phyloP scores from a whole-genome alignment of 1,140 invertebrate species.

The Theocolax elegans region DNA sequence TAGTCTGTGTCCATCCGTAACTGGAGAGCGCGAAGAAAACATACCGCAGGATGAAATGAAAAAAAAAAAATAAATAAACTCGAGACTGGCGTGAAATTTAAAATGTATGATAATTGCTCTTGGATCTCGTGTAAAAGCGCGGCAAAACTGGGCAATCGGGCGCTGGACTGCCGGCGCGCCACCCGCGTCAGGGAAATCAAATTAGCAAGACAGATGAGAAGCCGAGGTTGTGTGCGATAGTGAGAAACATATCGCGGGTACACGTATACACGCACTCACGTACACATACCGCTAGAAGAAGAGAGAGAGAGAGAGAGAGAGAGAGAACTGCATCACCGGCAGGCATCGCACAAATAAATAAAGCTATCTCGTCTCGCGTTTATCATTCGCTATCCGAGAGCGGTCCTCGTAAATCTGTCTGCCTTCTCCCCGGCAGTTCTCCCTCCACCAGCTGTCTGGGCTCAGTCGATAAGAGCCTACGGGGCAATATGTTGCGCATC shows the following conservation, averaged over 20 bases:
- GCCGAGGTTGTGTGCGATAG: conserved; percentile 23
- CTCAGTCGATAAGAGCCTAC: conserved; percentile 63
- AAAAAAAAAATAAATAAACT: not conserved
- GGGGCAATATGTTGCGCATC: conserved; percentile 58
- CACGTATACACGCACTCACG: not conserved
- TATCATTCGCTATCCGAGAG: conserved; percentile 67
- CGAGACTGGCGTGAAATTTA: conserved; percentile 9
- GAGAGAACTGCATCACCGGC: conserved; percentile 37
- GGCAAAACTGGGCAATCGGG: not conserved
- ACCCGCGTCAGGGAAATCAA: conserved; percentile 35
- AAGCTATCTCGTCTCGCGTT: conserved; percentile 67
- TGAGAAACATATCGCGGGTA: not conserved
- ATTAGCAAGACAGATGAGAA: conserved; percentile 40
- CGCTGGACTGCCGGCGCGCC: not conserved
- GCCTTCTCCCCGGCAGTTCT: conserved; percentile 42
- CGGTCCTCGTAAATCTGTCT: conserved; percentile 67
- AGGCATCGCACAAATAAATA: conserved; percentile 65
- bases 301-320: conserved; percentile 21
- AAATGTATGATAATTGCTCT: conserved; percentile 41
- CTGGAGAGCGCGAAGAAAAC: too few species aligned
- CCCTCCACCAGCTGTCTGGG: conserved; percentile 53
- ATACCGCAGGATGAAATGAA: too few species aligned
- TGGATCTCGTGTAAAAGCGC: conserved; percentile 18
- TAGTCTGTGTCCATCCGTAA: conserved; percentile 32
- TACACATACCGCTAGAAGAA: not conserved